These are phyloP conservation scores for Cosmorhoe ocellata DNA, from an alignment of 2,888 invertebrate species.

Conservation along the genomic window DNA sequence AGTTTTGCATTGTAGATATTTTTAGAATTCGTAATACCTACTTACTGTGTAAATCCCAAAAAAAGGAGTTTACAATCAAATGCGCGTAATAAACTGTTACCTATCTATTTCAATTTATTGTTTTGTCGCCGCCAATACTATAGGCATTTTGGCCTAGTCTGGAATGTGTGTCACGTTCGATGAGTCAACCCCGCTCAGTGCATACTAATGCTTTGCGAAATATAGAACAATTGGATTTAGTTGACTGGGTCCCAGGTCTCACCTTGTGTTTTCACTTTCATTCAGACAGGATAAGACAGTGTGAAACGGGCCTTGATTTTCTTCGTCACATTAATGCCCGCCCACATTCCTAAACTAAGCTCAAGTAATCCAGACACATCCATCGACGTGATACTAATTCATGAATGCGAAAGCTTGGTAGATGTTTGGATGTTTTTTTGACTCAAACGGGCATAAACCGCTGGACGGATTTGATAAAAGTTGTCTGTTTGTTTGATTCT, in stretches of 20 bases:
- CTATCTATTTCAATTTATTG: conserved; percentile 14
- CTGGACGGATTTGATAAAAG: too few species aligned
- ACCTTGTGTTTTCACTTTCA: conserved; percentile 36
- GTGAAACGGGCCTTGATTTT: neutral
- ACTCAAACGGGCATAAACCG: too few species aligned
- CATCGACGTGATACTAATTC: too few species aligned
- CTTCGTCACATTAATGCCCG: neutral
- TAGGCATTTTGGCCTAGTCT: conserved; percentile 19
- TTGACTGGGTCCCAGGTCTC: conserved; percentile 22
- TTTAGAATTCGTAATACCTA: too few species aligned
- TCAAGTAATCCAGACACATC: neutral
- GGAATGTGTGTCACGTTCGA: conserved; percentile 39
- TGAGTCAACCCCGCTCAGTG: conserved; percentile 43
- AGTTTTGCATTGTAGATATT: too few species aligned
- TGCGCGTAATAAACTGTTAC: conserved; percentile 1
- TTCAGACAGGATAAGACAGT: conserved; percentile 17
- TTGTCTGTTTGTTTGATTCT: too few species aligned
- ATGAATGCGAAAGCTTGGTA: too few species aligned
- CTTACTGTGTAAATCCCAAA: neutral
- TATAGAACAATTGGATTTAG: conserved; percentile 39
- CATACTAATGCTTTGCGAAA: conserved; percentile 54
- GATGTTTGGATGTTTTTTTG: too few species aligned
- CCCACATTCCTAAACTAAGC: neutral
- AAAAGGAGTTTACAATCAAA: neutral
- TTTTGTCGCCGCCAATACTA: conserved; percentile 8